phyloP scores from a whole-genome alignment of 2,113 vertebrate genomes.

The Pollachius pollachius region DNA sequence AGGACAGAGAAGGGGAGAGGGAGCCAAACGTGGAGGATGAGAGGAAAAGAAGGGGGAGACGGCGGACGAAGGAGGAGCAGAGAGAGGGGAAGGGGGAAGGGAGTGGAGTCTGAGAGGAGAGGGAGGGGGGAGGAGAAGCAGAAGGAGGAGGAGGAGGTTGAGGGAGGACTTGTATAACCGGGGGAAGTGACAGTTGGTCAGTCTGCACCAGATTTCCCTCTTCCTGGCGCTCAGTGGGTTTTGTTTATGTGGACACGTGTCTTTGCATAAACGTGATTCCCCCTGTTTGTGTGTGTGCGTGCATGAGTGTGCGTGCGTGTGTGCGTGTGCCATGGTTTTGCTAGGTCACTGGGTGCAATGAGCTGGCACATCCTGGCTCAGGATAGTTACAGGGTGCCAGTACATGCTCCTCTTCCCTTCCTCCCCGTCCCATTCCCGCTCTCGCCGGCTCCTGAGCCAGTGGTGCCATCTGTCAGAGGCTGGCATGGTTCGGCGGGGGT shows the following conservation, averaged over 20 bases:
- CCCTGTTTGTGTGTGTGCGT: conserved; percentile 2
- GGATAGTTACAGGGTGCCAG: conserved; percentile 63
- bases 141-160: not conserved
- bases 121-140: not conserved
- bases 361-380: conserved; percentile 66
- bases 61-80: not conserved
- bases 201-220: conserved; percentile 27
- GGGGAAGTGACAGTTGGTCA: not conserved
- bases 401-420: conserved; percentile 56
- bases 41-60: not conserved
- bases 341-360: conserved; percentile 61
- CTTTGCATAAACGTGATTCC: conserved; percentile 6
- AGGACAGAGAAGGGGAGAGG: not conserved
- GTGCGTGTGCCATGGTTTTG: conserved; percentile 8
- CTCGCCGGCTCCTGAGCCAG: conserved; percentile 59
- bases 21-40: not conserved
- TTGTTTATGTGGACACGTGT: conserved; percentile 39
- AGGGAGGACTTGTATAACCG: not conserved
- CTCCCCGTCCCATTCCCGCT: conserved; percentile 57
- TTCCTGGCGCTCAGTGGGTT: conserved; percentile 26
- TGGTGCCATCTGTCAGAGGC: conserved; percentile 65
- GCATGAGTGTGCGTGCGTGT: not conserved
- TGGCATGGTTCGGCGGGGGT: conserved; percentile 1
- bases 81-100: conserved; percentile 24
- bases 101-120: conserved; percentile 4